Evolutionary conservation across 2,113 vertebrate genomes (phyloP).

Genomic region (Campylomormyrus tamandua): DNA sequence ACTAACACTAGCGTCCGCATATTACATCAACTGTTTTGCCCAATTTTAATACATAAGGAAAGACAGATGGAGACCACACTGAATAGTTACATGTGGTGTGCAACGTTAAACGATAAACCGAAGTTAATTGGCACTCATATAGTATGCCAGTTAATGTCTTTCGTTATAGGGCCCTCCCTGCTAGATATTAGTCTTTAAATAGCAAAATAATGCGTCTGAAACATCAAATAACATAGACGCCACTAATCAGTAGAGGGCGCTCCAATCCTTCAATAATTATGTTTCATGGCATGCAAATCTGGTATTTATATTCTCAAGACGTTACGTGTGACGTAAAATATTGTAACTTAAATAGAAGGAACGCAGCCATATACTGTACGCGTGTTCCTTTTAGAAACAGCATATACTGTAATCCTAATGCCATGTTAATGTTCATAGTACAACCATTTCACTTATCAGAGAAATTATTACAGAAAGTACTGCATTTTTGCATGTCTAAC

Average conservation of each 20-base stretch:
- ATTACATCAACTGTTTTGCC: background rate
- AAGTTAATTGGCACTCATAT: background rate
- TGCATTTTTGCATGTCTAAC: background rate
- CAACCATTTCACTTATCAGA: background rate
- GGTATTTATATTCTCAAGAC: background rate
- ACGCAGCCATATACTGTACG: background rate
- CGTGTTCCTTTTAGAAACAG: background rate
- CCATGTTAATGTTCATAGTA: background rate
- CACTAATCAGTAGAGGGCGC: conserved; percentile 16
- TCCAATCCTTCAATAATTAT: background rate
- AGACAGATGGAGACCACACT: background rate
- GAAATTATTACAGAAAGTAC: background rate
- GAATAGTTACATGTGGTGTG: background rate
- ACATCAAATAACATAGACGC: background rate
- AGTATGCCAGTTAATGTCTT: background rate
- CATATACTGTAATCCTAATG: background rate
- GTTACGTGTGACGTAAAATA: conserved; percentile 6
- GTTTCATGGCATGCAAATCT: background rate
- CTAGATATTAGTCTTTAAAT: background rate
- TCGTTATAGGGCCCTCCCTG: background rate
- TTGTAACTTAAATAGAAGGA: background rate
- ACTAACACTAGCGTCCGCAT: background rate
- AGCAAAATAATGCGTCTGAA: background rate
- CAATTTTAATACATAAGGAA: background rate
- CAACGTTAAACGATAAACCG: background rate